Percentiles rank a stretch among this genome's conserved stretches.
Conservation (phyloP, 2,888 invertebrate species). For the Rutpela maculata region DNA sequence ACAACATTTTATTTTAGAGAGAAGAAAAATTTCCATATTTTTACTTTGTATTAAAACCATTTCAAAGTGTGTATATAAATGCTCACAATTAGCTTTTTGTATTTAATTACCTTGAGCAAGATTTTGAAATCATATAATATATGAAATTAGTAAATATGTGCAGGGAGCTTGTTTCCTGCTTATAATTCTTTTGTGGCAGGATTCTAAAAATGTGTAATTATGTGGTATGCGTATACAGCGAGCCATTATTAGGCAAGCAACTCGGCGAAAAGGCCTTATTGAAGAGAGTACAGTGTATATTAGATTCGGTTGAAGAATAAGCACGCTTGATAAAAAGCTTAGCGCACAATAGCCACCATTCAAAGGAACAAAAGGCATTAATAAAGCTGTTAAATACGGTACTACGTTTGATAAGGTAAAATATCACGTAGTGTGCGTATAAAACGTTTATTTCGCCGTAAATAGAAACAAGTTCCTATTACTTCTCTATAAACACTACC, state of each 20-base stretch:
- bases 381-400: slow-evolving; percentile 61
- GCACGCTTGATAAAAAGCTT: slow-evolving; percentile 25
- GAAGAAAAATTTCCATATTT: no score
- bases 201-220: neutral
- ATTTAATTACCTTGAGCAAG: neutral
- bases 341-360: slow-evolving; percentile 33
- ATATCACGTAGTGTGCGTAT: slow-evolving; percentile 58
- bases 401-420: slow-evolving; percentile 58
- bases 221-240: neutral
- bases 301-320: slow-evolving; percentile 33
- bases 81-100: neutral
- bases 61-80: neutral
- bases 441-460: slow-evolving; percentile 59
- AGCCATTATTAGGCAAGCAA: neutral
- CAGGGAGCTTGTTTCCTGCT: neutral
- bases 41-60: no score
- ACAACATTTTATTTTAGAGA: no score
- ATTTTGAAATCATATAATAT: neutral
- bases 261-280: neutral
- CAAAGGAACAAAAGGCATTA: slow-evolving; percentile 58
- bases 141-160: slow-evolving; percentile 2
- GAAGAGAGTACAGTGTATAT: slow-evolving; percentile 17
- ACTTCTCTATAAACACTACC: slow-evolving; percentile 37
- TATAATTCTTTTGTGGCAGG: neutral
- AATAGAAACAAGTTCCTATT: slow-evolving; percentile 55